phyloP scores from a whole-genome alignment of 2,797 vertebrate genomes.

The Calcarius lapponicus region DNA sequence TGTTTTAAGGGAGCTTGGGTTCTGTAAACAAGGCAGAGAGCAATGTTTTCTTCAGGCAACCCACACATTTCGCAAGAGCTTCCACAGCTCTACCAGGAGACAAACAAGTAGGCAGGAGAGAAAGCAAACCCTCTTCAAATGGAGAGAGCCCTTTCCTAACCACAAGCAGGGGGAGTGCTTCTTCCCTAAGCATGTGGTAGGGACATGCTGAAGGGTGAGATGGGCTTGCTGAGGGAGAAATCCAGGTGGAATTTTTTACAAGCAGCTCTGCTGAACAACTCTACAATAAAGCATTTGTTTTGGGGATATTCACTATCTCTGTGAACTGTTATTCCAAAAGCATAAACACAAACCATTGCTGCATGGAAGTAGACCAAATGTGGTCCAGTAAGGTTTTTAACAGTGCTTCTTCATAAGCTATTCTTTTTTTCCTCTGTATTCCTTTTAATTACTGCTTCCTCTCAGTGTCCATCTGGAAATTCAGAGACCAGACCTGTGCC shows the following conservation, averaged over 20 bases:
- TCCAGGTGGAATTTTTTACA: not conserved
- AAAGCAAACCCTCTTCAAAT: not conserved
- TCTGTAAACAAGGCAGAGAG: slow-evolving; percentile 41
- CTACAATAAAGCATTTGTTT: not conserved
- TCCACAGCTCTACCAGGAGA: not conserved
- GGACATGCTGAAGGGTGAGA: not conserved
- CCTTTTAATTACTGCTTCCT: not conserved
- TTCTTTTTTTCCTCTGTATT: not conserved
- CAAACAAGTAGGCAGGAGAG: not conserved
- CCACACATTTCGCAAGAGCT: slow-evolving; percentile 28
- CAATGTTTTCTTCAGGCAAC: slow-evolving; percentile 20
- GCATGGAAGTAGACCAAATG: fast-evolving
- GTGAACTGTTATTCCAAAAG: not conserved
- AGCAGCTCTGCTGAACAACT: not conserved
- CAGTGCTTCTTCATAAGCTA: not conserved
- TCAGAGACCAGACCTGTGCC: not conserved
- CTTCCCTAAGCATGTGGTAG: not conserved
- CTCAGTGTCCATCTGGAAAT: not conserved
- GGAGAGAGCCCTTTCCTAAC: not conserved
- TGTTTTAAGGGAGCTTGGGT: not conserved
- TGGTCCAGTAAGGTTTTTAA: not conserved
- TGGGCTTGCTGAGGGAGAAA: not conserved
- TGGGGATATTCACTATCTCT: not conserved
- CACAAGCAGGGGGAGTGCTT: not conserved
- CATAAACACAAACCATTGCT: not conserved